Conservation (phyloP, 2,888 invertebrate genomes). For the Endotricha flammealis region DNA sequence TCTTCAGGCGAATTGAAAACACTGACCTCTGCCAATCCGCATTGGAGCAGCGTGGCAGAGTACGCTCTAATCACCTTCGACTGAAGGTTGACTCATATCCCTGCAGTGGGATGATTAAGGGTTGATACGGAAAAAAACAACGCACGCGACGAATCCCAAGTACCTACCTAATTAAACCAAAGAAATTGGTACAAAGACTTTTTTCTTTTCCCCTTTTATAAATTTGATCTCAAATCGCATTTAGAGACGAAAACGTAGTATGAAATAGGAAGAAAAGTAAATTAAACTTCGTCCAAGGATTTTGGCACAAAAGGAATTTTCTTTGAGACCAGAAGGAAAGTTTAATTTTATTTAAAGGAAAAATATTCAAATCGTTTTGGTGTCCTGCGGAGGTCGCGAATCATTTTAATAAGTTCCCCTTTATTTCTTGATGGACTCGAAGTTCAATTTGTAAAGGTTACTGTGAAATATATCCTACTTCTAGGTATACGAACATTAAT, state of each 20-base stretch:
- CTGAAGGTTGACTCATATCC: too few species aligned
- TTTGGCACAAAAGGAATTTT: constrained; percentile 22
- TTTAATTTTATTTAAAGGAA: constrained; percentile 24
- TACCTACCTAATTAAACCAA: constrained; percentile 11
- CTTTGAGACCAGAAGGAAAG: constrained; percentile 21
- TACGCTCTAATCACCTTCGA: too few species aligned
- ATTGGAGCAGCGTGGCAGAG: too few species aligned
- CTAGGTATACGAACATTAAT: too few species aligned
- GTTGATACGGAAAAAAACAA: too few species aligned
- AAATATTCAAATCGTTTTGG: constrained; percentile 8
- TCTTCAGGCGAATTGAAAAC: too few species aligned
- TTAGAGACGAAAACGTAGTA: constrained; percentile 22
- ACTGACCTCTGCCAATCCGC: too few species aligned
- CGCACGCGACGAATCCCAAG: background rate
- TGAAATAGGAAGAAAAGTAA: constrained; percentile 34
- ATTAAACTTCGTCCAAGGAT: constrained; percentile 38
- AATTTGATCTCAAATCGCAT: constrained; percentile 16
- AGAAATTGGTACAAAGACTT: constrained; percentile 11
- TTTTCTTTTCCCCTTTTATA: constrained; percentile 11
- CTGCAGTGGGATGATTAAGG: too few species aligned
- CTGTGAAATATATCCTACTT: too few species aligned
- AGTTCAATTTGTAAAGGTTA: too few species aligned
- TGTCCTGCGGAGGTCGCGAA: background rate
- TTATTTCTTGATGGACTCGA: too few species aligned
- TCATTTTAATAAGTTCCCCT: background rate